Evolutionary conservation across 2,797 vertebrate species (phyloP).

Genomic region (Coccyzus lansbergi): DNA sequence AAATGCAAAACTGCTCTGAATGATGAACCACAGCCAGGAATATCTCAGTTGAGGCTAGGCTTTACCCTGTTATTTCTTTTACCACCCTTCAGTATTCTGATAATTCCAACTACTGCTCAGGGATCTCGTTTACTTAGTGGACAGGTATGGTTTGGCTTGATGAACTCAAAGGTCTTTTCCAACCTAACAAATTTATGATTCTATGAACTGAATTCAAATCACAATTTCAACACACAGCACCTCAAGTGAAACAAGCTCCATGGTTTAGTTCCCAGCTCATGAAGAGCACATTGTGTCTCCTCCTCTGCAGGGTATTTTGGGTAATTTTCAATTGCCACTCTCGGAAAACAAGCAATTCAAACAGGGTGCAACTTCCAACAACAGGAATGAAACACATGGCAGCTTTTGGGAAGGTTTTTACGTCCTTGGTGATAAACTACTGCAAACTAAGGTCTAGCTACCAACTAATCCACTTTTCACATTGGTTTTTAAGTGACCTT

Average conservation of each 20-base stretch:
- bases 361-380: not conserved
- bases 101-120: not conserved
- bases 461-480: not conserved
- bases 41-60: not conserved
- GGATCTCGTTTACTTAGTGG: too few species aligned
- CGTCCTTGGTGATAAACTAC: not conserved
- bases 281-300: not conserved
- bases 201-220: not conserved
- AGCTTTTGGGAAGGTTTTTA: not conserved
- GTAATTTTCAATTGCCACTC: not conserved
- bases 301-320: not conserved
- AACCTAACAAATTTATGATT: too few species aligned
- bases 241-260: not conserved
- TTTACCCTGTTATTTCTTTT: not conserved
- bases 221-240: not conserved
- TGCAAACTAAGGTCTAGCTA: not conserved
- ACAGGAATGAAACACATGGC: not conserved
- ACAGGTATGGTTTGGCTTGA: too few species aligned
- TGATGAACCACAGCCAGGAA: not conserved
- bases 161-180: too few species aligned
- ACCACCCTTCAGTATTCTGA: not conserved
- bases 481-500: not conserved
- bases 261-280: not conserved
- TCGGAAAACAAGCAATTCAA: conserved; percentile 2
- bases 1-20: not conserved